A percentile compares a stretch with the other conserved stretches of the same genome.
Evolutionary conservation across 1,140 invertebrate genomes (phyloP).

Genomic region (Panulirus ornatus): DNA sequence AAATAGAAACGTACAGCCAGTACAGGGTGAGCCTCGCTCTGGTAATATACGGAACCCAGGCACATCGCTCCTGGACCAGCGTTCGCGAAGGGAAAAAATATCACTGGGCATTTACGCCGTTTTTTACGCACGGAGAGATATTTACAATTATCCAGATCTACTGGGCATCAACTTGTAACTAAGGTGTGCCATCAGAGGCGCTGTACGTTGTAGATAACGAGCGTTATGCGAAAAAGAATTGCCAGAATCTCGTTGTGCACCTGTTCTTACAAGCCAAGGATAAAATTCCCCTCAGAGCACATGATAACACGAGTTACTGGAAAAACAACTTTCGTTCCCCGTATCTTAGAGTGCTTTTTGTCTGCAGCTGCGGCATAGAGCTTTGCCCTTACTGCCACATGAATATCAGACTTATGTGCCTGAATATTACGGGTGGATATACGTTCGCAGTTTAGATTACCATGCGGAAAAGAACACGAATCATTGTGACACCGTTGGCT

Average conservation of each 20-base stretch:
- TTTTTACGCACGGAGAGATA: not conserved
- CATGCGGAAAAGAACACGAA: conserved; percentile 74
- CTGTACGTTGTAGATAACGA: conserved; percentile 8
- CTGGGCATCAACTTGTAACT: not conserved
- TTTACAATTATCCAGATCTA: not conserved
- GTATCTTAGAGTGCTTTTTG: conserved; percentile 66
- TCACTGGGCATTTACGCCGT: conserved; percentile 25
- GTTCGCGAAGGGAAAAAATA: conserved; percentile 69
- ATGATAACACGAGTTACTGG: conserved; percentile 66
- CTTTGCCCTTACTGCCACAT: conserved; percentile 31
- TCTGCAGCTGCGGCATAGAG: conserved; percentile 28
- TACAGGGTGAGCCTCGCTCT: not conserved
- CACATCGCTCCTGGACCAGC: conserved; percentile 53
- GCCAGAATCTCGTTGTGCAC: conserved; percentile 50
- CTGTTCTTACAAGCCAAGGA: conserved; percentile 72
- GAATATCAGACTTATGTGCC: conserved; percentile 43
- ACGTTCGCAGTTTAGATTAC: conserved; percentile 59
- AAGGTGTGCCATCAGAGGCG: not conserved
- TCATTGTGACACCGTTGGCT: conserved; percentile 75
- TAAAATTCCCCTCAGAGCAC: conserved; percentile 73
- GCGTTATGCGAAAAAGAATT: not conserved
- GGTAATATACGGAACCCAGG: conserved; percentile 55
- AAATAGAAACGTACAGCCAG: not conserved
- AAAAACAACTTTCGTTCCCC: conserved; percentile 68
- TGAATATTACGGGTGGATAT: conserved; percentile 22